Evolutionary conservation across 2,888 invertebrate genomes (phyloP).

Genomic region (Cephonodes hylas): DNA sequence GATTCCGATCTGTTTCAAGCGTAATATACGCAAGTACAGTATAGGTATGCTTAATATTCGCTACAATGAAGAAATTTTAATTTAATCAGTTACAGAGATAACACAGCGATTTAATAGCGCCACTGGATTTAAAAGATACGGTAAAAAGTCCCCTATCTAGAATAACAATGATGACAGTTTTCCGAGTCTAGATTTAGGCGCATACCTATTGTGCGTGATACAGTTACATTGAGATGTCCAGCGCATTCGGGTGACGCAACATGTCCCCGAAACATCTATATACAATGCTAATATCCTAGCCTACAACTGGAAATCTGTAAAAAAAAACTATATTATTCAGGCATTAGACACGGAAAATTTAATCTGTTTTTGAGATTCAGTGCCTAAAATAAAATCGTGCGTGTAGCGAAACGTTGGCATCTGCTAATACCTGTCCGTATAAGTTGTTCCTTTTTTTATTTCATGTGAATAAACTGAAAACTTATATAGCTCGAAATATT

Average conservation of each 20-base stretch:
- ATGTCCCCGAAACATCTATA: constrained; percentile 3
- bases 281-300: constrained; percentile 7
- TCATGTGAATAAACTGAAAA: too few species aligned
- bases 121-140: background rate
- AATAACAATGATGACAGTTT: background rate
- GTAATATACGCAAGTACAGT: too few species aligned
- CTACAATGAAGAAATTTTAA: too few species aligned
- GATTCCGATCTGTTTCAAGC: too few species aligned
- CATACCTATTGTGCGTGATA: background rate
- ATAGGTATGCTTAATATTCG: too few species aligned
- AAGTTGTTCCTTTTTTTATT: background rate
- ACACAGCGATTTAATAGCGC: too few species aligned
- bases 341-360: constrained; percentile 2
- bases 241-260: constrained; percentile 2
- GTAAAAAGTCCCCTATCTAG: background rate
- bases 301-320: background rate
- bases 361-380: background rate
- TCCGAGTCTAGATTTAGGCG: constrained; percentile 1
- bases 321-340: constrained; percentile 8
- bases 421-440: background rate
- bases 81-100: too few species aligned
- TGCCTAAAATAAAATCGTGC: background rate
- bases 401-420: background rate
- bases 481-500: background rate
- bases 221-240: background rate